phyloP scores from a whole-genome alignment of 2,113 vertebrate species.

The Rhinogobius similis region DNA sequence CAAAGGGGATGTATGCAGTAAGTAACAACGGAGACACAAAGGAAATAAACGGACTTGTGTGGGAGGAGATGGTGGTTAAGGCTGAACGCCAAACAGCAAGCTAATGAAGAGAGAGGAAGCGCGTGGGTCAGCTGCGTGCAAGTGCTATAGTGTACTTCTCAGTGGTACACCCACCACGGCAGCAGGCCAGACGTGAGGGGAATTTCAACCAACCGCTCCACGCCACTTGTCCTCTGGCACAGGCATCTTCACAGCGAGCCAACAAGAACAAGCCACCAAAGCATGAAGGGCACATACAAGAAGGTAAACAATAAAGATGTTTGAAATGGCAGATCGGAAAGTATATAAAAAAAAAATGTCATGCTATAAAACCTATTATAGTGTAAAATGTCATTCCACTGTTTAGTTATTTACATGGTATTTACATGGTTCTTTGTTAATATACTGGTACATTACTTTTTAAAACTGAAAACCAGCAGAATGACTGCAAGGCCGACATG shows the following conservation, averaged over 20 bases:
- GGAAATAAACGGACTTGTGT: slow-evolving; percentile 41
- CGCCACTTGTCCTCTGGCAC: slow-evolving; percentile 64
- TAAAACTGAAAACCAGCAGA: too few species aligned
- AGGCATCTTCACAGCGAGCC: slow-evolving; percentile 48
- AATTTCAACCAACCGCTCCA: slow-evolving; percentile 56
- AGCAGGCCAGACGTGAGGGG: slow-evolving; percentile 63
- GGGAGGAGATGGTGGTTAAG: slow-evolving; percentile 17
- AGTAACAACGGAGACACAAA: slow-evolving; percentile 49
- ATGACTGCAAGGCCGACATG: too few species aligned
- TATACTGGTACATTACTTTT: too few species aligned
- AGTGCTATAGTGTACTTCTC: slow-evolving; percentile 52
- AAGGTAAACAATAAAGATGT: slow-evolving; percentile 61
- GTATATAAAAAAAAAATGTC: too few species aligned
- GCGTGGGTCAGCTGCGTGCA: slow-evolving; percentile 60
- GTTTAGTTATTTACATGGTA: too few species aligned
- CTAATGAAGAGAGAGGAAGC: slow-evolving; percentile 50
- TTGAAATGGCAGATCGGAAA: slow-evolving; percentile 48
- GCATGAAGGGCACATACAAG: slow-evolving; percentile 62
- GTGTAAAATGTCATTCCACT: too few species aligned
- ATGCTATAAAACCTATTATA: too few species aligned
- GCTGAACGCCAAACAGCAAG: slow-evolving; percentile 36
- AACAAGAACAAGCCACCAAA: slow-evolving; percentile 45
- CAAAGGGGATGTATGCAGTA: slow-evolving; percentile 16
- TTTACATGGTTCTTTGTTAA: too few species aligned
- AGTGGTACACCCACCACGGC: slow-evolving; percentile 48